Conservation (phyloP, 2,888 invertebrate genomes). For the Xylocampa areola region DNA sequence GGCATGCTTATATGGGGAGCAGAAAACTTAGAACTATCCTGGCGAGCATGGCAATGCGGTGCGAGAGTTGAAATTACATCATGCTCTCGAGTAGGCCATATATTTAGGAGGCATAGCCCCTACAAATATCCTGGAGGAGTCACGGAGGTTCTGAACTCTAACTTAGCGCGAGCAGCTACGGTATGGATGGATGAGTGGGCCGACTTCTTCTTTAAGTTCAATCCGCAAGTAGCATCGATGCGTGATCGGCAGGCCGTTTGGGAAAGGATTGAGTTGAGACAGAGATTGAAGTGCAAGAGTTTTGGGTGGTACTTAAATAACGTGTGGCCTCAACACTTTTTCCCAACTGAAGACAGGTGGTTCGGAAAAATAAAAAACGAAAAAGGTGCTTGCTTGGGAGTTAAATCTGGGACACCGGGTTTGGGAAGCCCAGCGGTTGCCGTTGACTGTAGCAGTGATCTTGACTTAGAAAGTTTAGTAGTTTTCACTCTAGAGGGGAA, state of each 20-base stretch:
- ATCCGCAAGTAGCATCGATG: slow-evolving; percentile 91
- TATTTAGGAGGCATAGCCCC: slow-evolving; percentile 97
- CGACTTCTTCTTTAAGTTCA: slow-evolving; percentile 96
- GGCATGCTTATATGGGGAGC: slow-evolving; percentile 98
- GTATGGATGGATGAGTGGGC: slow-evolving; percentile 99
- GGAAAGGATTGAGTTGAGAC: slow-evolving; percentile 91
- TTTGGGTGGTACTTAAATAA: slow-evolving; percentile 98
- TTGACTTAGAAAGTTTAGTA: slow-evolving; percentile 92
- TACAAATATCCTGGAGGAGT: slow-evolving; percentile 98
- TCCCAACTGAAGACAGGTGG: slow-evolving; percentile 96
- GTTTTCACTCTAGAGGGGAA: slow-evolving; percentile 92
- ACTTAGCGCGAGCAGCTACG: slow-evolving; percentile 97
- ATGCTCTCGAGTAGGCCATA: slow-evolving; percentile 97
- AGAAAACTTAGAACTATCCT: slow-evolving; percentile 99
- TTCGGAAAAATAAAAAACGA: slow-evolving; percentile 95
- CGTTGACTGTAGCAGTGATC: slow-evolving; percentile 90
- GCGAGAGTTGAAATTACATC: slow-evolving; percentile 97
- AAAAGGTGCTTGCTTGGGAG: slow-evolving; percentile 79
- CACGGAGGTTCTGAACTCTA: slow-evolving; percentile 95
- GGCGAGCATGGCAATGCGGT: slow-evolving; percentile 98
- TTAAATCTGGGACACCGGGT: slow-evolving; percentile 89
- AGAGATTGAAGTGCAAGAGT: slow-evolving; percentile 94
- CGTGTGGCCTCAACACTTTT: slow-evolving; percentile 99
- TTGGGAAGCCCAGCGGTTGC: slow-evolving; percentile 93
- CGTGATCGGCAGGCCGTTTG: slow-evolving; percentile 91